These are phyloP conservation scores for Exephanes ischioxanthus DNA, from an alignment of 2,888 invertebrate species.

Conservation along the genomic window DNA sequence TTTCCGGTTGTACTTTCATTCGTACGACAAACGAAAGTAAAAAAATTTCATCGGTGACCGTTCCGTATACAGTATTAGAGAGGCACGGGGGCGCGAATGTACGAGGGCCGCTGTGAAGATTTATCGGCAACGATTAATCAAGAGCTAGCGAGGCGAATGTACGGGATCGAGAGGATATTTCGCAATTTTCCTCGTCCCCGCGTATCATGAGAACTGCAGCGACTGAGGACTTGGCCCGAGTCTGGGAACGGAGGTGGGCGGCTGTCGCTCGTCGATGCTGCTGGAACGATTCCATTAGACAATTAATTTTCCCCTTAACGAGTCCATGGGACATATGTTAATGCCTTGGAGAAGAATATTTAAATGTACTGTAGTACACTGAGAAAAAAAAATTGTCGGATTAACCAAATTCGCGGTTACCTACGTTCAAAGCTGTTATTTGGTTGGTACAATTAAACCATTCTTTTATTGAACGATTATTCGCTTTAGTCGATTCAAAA, in stretches of 20 bases:
- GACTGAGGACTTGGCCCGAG: not conserved
- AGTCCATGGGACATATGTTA: conserved; percentile 83
- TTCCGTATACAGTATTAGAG: not conserved
- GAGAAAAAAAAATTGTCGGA: too few relatives aligned
- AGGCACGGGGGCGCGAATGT: conserved; percentile 13
- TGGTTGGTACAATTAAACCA: too few relatives aligned
- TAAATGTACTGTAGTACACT: conserved; percentile 83
- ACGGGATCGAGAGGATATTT: conserved; percentile 38
- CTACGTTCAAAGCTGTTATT: too few relatives aligned
- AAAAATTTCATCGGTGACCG: not conserved
- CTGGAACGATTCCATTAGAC: conserved; percentile 73
- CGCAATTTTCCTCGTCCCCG: conserved; percentile 38
- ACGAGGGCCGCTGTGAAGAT: conserved; percentile 28
- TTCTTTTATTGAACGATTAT: too few relatives aligned
- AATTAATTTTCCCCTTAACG: conserved; percentile 83
- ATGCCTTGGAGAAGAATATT: conserved; percentile 80
- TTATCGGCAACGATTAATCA: conserved; percentile 47
- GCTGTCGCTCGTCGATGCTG: conserved; percentile 22
- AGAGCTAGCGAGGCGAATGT: conserved; percentile 10
- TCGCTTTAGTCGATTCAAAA: too few relatives aligned
- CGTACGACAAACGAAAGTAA: not conserved
- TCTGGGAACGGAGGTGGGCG: conserved; percentile 1
- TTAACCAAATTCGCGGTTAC: too few relatives aligned
- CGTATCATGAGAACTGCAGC: conserved; percentile 2
- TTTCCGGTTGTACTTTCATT: conserved; percentile 54